Evolutionary conservation across 2,113 vertebrate genomes (phyloP), one percentile per base, ranked within the genome.

Genomic region (Plestiodon gilberti): DNA sequence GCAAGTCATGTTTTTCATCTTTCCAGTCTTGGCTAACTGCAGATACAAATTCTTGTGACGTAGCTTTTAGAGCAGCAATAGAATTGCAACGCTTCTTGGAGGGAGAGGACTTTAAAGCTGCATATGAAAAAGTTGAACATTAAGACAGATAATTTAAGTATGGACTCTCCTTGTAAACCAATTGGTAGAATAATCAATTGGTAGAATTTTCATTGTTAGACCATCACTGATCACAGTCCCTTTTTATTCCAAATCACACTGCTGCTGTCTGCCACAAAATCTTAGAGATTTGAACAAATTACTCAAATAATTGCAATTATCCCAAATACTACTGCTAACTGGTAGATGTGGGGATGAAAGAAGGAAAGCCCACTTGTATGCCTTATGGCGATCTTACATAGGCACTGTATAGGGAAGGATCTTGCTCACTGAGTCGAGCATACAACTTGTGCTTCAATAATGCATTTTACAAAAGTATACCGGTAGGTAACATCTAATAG

Each of bases 41-140:
- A 83, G 96, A 98, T 87, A 99, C 96, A 43, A 98, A 96, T 96
- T 99, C 99, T 94, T 99, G 99, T 7, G 98, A 99, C 69, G 97
- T 95, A 2, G 97, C 98, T 94, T 99, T 99, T 86, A 99, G 95
- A 73, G 98, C 97, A 0, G 97, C 96, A 81, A 99, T 98, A 86
- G 98, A 99, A 90, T 98, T 98, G 81, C 98, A 98, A 6, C 96
- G 95, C 93, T 98, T 98, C 95, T 99, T 99, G 91, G 97, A 98
- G 64, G 99, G 98, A 25, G 99, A 99, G 86, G 97, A 96, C 91
- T 97, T 98, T 93, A 99, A 94, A 87, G 97, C 99, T 99, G 93
- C 35, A 35, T 69, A 86, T 92, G 33, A 82, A 95, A 94, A 93
- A 85, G 43, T 8, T 33, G n/a, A 17, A 80, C 57, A 89, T 33